Evolutionary conservation across 2,113 vertebrate genomes (phyloP), one percentile per base, ranked within the genome.

Genomic region (Erinaceus europaeus): DNA sequence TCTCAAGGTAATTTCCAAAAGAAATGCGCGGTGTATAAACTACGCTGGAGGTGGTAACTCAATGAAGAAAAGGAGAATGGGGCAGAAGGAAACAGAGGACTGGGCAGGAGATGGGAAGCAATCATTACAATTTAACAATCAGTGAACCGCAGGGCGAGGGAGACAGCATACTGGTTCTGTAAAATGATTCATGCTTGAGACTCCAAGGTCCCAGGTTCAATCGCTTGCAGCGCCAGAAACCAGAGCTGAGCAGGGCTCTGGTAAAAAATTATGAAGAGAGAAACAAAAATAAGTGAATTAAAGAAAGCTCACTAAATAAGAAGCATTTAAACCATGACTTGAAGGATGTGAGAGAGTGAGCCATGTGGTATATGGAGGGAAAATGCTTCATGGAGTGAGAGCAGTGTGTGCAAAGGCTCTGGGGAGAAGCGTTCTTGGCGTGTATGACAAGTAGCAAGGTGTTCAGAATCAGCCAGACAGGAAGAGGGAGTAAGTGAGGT

Each of bases 1-100:
- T 69, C n/a, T 46, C 12, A 23, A 89, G 76, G 42, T 40, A 83
- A 76, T 48, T 89, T 77, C 32, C 50, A 78, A 83, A 64, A 32
- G 69, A 57, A 74, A 77, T n/a, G 25, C 53, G 48, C 34, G 34
- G 27, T 34, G 20, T 18, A 34, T 62, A 42, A 4, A 25, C 50
- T 36, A 52, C 29, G 18, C 21, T 64, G 21, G 44, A 57, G 8
- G 29, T n/a, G 17, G 40, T 18, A 38, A 27, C 48, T 34, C 46
- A 20, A 11, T 18, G 42, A 86, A 86, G 74, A 9, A 61, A 59
- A 50, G 36, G 10, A 27, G 59, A 52, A 71, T 0, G 34, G 9
- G 10, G 55, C 52, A 40, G 25, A 57, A 72, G 4, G 1, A 20
- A 48, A 15, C n/a, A 72, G 50, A 44, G 40, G 15, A 12, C 11